phyloP scores from a whole-genome alignment of 1,140 invertebrate genomes.

The Atta colombica region DNA sequence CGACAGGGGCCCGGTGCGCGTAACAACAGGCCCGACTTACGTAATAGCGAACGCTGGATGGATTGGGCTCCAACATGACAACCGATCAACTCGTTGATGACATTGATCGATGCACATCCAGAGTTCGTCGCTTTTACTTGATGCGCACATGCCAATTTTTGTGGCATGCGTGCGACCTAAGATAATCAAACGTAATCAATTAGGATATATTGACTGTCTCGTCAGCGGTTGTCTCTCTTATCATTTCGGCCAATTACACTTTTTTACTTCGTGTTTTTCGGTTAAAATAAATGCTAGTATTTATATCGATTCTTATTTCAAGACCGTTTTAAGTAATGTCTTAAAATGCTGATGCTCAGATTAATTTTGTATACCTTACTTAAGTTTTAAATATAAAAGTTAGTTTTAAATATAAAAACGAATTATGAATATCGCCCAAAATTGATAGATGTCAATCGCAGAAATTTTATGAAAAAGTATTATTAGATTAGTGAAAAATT shows the following conservation, averaged over 20 bases:
- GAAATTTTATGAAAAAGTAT: too few species aligned
- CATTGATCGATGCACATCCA: conserved; percentile 65
- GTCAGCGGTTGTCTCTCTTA: conserved; percentile 7
- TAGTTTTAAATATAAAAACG: too few species aligned
- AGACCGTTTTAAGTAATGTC: too few species aligned
- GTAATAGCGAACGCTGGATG: conserved; percentile 44
- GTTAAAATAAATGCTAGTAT: not conserved
- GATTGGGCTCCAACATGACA: conserved; percentile 52
- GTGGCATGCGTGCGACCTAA: not conserved
- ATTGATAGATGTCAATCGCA: not conserved
- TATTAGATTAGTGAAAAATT: too few species aligned
- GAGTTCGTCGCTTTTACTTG: conserved; percentile 53
- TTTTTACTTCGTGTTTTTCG: not conserved
- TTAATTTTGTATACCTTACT: too few species aligned
- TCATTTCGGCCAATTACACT: not conserved
- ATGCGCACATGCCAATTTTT: not conserved
- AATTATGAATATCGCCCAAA: too few species aligned
- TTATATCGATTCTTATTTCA: too few species aligned
- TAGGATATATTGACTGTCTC: not conserved
- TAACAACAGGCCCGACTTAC: conserved; percentile 56
- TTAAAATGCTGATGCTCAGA: too few species aligned
- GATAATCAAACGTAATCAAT: conserved; percentile 16
- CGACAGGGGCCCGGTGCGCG: conserved; percentile 19
- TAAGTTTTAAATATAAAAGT: too few species aligned
- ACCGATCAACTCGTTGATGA: conserved; percentile 26